Evolutionary conservation across 2,797 vertebrate species (phyloP).

Genomic region (Netta rufina): DNA sequence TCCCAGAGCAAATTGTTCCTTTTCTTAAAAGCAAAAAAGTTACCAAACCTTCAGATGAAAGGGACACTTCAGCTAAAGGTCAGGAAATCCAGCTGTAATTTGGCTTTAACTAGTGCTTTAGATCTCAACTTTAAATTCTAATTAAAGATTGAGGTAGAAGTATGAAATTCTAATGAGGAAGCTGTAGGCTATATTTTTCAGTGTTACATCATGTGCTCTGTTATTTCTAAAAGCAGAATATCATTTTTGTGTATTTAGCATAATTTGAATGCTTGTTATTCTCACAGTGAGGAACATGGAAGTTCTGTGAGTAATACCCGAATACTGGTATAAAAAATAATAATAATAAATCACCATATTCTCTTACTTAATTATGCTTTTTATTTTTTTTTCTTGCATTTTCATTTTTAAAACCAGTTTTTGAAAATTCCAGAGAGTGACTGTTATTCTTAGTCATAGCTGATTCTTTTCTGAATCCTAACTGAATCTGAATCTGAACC

Average conservation of each 20-base stretch:
- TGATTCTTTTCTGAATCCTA: neutral
- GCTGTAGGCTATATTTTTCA: neutral
- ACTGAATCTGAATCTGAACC: neutral
- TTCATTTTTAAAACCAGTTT: neutral
- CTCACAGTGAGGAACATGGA: neutral
- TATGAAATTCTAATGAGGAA: constrained; percentile 40
- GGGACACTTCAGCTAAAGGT: constrained; percentile 29
- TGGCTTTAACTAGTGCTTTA: constrained; percentile 34
- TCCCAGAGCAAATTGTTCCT: constrained; percentile 21
- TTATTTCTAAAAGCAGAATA: constrained; percentile 15
- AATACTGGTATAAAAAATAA: neutral
- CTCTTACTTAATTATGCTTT: neutral
- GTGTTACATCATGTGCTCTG: neutral
- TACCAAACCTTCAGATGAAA: constrained; percentile 31
- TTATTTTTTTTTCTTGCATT: neutral
- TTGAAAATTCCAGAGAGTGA: neutral
- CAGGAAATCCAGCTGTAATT: constrained; percentile 44
- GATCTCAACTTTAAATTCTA: constrained; percentile 49
- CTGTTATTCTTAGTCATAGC: neutral
- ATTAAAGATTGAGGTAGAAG: constrained; percentile 44
- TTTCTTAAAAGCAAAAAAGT: neutral
- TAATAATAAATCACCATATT: neutral
- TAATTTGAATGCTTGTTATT: neutral
- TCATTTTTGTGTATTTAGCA: neutral
- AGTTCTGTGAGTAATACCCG: neutral